Evolutionary conservation across 2,888 invertebrate genomes (phyloP).

Genomic region (Rosalia funebris): DNA sequence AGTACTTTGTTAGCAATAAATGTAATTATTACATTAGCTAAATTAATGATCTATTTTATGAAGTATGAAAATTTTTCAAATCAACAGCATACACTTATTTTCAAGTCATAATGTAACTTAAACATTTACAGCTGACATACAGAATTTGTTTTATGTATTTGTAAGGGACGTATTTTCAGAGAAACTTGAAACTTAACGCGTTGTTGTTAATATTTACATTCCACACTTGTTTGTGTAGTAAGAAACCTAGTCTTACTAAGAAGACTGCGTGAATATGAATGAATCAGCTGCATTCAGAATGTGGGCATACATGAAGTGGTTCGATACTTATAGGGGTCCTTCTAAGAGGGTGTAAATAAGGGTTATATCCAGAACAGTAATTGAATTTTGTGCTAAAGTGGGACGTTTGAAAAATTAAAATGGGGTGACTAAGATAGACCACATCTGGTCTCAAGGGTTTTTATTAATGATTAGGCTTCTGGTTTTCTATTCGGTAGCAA

Average conservation of each 20-base stretch:
- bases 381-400: constrained; percentile 28
- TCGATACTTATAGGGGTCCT: constrained; percentile 15
- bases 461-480: constrained; percentile 3
- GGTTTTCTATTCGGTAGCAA: constrained; percentile 12
- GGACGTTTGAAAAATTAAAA: constrained; percentile 22
- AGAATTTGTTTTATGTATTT: not conserved
- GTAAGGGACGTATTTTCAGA: not conserved
- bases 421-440: constrained; percentile 10
- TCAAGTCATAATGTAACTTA: no score
- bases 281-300: constrained; percentile 20
- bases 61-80: not conserved
- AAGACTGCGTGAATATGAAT: constrained; percentile 17
- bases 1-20: no score
- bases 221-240: not conserved
- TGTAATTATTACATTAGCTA: no score
- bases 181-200: not conserved
- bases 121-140: not conserved
- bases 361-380: constrained; percentile 15
- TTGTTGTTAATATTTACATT: constrained; percentile 6
- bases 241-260: not conserved
- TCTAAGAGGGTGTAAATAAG: constrained; percentile 14
- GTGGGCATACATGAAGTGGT: constrained; percentile 12
- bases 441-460: constrained; percentile 19
- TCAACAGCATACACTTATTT: not conserved
- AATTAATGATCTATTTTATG: not conserved